Conservation (phyloP, 2,888 invertebrate genomes). For the Oxycera nigricornis region DNA sequence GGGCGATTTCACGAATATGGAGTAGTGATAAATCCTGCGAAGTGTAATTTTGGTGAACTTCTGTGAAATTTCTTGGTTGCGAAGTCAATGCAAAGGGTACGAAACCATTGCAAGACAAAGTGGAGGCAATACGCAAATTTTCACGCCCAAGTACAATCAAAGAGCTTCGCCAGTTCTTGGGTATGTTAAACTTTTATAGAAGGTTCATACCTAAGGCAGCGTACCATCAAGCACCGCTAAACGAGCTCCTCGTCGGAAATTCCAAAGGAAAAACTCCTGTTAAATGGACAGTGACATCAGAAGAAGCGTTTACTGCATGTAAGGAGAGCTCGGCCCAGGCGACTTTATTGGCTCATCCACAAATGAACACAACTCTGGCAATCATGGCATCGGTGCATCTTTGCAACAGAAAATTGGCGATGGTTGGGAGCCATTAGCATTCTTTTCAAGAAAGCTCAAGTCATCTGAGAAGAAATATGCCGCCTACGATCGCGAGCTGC, state of each 20-base stretch:
- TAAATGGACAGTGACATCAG: not conserved
- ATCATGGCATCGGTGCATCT: not conserved
- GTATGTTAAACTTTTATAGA: not conserved
- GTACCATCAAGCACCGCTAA: not conserved
- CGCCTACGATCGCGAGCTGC: conserved; percentile 56
- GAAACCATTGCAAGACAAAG: too few species aligned
- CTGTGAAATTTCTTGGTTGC: too few species aligned
- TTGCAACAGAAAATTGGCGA: not conserved
- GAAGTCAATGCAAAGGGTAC: too few species aligned
- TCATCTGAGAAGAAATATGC: conserved; percentile 53
- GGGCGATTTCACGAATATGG: too few species aligned
- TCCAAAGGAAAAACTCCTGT: too few species aligned
- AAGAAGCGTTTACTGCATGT: not conserved
- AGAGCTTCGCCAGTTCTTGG: not conserved
- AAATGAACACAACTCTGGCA: not conserved
- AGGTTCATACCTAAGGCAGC: not conserved
- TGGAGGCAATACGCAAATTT: not conserved
- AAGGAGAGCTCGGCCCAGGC: not conserved
- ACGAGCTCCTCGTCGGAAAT: not conserved
- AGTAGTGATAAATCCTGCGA: too few species aligned
- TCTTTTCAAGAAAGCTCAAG: conserved; percentile 54
- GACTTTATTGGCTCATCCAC: not conserved
- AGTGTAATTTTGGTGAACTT: too few species aligned
- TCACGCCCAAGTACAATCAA: not conserved
- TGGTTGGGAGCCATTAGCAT: conserved; percentile 55